Evolutionary conservation across 2,113 vertebrate species (phyloP), one percentile per base, ranked within the genome.

Genomic region (Cyprinodon brontotheroides): DNA sequence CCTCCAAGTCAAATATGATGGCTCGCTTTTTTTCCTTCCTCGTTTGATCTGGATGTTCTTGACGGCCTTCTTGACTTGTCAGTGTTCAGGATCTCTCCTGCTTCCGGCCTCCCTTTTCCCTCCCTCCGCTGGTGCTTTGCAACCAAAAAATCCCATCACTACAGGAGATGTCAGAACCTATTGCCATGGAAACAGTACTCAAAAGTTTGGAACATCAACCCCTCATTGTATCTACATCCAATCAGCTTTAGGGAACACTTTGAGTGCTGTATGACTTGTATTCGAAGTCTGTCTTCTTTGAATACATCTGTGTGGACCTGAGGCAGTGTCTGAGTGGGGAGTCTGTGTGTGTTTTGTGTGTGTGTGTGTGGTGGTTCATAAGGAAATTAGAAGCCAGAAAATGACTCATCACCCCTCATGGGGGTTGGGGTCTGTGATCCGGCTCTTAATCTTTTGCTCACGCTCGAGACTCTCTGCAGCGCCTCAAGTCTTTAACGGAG

Each of bases 171-270:
- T 91, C 90, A 90, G 90, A 87, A 88, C 86, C 87, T 80, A 91
- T 94, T 70, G 82, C 93, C 91, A 94, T 94, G 93, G 93, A 90
- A 93, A 94, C 92, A 94, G 89, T 70, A 85, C 80, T 90, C 81
- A 85, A 91, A 91, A 87, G 87, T 93, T 90, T 86, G 82, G 78
- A 91, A 85, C 68, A 37, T 87, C 79, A 67, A 90, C 79, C 89
- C 91, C 84, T 78, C n/a, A 75, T 83, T 90, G 86, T 86, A 78
- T 85, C 83, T 65, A 1, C 66, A 85, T 78, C 91, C 90, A 91
- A 92, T 93, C 90, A 91, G 86, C 77, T 87, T 89, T 68, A 72
- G 78, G 81, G 74, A 81, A 79, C 63, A 78, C 66, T 85, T 83
- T 90, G 64, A 70, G 70, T 6, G 17, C 22, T 68, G 79, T 82